phyloP scores from a whole-genome alignment of 1,140 invertebrate genomes.

The Wiebesia pumilae region DNA sequence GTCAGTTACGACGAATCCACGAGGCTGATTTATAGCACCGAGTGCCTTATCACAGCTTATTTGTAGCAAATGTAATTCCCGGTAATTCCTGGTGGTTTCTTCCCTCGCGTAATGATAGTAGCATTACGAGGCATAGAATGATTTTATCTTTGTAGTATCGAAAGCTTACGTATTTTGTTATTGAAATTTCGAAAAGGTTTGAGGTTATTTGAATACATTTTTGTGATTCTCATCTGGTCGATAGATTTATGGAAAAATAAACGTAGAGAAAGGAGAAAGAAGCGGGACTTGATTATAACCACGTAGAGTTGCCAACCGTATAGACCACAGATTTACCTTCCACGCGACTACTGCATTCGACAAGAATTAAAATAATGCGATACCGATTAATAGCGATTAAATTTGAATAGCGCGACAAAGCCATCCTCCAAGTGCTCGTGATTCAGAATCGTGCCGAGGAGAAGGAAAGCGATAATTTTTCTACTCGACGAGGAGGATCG shows the following conservation, averaged over 20 bases:
- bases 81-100: conserved; percentile 32
- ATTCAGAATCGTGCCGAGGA: not conserved
- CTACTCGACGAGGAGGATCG: not conserved
- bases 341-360: too few relatives aligned
- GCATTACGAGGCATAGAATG: not conserved
- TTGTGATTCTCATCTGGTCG: not conserved
- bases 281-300: too few relatives aligned
- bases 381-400: too few relatives aligned
- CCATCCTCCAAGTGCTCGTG: not conserved
- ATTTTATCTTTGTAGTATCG: not conserved
- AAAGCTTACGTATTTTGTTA: not conserved
- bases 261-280: not conserved
- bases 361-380: too few relatives aligned
- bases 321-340: too few relatives aligned
- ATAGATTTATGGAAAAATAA: not conserved
- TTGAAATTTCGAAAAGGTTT: not conserved
- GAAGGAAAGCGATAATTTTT: not conserved
- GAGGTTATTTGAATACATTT: not conserved
- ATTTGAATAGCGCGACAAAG: not conserved
- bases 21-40: conserved; percentile 44
- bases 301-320: too few relatives aligned
- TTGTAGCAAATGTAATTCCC: not conserved
- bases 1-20: conserved; percentile 46
- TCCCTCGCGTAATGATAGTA: not conserved
- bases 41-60: conserved; percentile 27